phyloP scores from a whole-genome alignment of 2,888 invertebrate species.

The Ferdinandea cuprea region DNA sequence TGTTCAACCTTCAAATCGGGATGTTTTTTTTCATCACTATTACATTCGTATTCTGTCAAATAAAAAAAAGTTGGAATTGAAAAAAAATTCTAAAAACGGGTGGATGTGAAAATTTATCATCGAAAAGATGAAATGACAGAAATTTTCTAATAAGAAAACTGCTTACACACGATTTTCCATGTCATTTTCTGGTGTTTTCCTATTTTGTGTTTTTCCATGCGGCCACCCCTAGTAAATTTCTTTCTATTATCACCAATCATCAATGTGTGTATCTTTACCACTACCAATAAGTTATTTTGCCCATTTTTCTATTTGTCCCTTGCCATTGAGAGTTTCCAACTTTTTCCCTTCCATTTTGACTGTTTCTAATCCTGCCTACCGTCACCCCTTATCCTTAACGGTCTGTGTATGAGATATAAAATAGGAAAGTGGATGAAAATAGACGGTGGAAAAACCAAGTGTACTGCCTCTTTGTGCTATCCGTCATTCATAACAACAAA shows the following conservation, averaged over 20 bases:
- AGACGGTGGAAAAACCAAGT: constrained; percentile 54
- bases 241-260: constrained; percentile 35
- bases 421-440: constrained; percentile 56
- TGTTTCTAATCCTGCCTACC: constrained; percentile 46
- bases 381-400: constrained; percentile 31
- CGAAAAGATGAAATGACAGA: background rate
- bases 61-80: background rate
- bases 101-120: constrained; percentile 41
- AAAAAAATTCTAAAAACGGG: background rate
- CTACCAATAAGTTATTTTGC: constrained; percentile 31
- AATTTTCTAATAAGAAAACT: background rate
- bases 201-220: constrained; percentile 50
- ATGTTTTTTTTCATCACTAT: background rate
- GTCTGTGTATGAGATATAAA: constrained; percentile 43
- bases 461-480: constrained; percentile 62
- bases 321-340: constrained; percentile 40
- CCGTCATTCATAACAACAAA: constrained; percentile 66
- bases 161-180: constrained; percentile 1
- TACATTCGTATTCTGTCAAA: constrained; percentile 7
- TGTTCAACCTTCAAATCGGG: background rate
- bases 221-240: constrained; percentile 58
- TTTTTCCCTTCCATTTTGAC: background rate
- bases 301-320: constrained; percentile 8
- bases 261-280: constrained; percentile 40
- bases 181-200: constrained; percentile 36